Percentiles rank a stretch among this genome's conserved stretches.
Conservation (phyloP, 2,888 invertebrate genomes). For the Heteromurus nitidus region DNA sequence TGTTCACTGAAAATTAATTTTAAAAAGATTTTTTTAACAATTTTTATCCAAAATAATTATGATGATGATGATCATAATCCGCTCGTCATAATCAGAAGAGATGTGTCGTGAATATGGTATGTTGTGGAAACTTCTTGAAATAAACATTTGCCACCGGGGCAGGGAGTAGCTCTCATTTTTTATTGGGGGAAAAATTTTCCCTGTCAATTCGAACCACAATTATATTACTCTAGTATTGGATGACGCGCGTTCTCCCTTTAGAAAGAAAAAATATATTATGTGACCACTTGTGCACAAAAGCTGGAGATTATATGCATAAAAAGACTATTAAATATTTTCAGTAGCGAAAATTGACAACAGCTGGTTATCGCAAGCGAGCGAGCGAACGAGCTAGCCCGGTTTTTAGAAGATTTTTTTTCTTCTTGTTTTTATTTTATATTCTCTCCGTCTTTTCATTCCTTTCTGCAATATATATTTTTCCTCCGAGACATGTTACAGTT, state of each 20-base stretch:
- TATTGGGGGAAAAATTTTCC: no score
- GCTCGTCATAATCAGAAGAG: no score
- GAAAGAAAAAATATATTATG: conserved; percentile 8
- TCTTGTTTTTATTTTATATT: background rate
- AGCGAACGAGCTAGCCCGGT: conserved; percentile 63
- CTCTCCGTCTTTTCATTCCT: background rate
- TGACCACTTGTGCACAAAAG: conserved; percentile 8
- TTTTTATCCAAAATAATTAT: no score
- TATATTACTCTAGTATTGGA: no score
- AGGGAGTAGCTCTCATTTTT: background rate
- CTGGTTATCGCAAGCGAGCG: conserved; percentile 65
- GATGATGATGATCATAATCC: no score
- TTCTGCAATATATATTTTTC: no score
- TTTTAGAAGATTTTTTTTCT: conserved; percentile 38
- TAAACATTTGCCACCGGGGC: background rate
- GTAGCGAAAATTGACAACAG: conserved; percentile 63
- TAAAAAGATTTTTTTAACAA: no score
- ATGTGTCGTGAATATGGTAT: no score
- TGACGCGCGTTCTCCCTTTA: background rate
- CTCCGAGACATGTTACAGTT: conserved; percentile 1
- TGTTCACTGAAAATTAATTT: no score
- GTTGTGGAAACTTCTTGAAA: conserved; percentile 11
- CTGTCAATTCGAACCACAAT: no score
- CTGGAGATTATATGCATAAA: conserved; percentile 28
- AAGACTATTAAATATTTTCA: conserved; percentile 50